Percentiles rank a stretch among this genome's conserved stretches.
phyloP scores from a whole-genome alignment of 2,888 invertebrate species.

The Agriopis aurantiaria region DNA sequence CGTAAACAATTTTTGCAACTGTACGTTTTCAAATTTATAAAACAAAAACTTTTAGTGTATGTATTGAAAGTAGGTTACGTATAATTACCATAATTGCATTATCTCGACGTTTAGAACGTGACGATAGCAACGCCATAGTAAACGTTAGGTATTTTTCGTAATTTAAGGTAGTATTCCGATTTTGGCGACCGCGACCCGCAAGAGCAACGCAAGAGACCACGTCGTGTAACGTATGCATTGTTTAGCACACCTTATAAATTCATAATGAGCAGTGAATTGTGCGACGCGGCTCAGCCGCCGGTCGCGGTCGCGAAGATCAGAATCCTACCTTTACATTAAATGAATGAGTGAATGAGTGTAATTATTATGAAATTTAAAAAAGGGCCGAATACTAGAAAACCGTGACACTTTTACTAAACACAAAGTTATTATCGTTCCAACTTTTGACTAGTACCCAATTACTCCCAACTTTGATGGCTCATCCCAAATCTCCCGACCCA shows the following conservation, averaged over 20 bases:
- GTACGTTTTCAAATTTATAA: background rate
- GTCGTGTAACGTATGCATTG: too few relatives aligned
- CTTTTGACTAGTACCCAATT: background rate
- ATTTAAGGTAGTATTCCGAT: background rate
- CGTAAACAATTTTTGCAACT: slow-evolving; percentile 5
- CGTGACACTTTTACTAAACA: too few relatives aligned
- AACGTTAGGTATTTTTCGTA: background rate
- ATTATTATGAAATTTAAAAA: too few relatives aligned
- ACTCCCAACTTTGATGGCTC: slow-evolving; percentile 9
- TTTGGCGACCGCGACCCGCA: too few relatives aligned
- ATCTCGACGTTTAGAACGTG: slow-evolving; percentile 22
- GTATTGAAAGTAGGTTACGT: slow-evolving; percentile 4
- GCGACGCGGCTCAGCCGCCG: too few relatives aligned
- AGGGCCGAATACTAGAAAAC: too few relatives aligned
- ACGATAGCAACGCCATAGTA: background rate
- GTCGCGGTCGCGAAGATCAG: too few relatives aligned
- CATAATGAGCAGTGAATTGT: too few relatives aligned
- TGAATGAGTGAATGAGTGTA: too few relatives aligned
- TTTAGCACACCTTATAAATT: too few relatives aligned
- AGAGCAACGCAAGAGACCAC: too few relatives aligned
- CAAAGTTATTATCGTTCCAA: slow-evolving; percentile 4
- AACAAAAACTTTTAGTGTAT: background rate
- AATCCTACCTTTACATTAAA: too few relatives aligned
- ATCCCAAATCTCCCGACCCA: slow-evolving; percentile 3
- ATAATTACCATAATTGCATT: slow-evolving; percentile 29